Evolutionary conservation across 2,888 invertebrate genomes (phyloP).

Genomic region (Thelaira solivaga): DNA sequence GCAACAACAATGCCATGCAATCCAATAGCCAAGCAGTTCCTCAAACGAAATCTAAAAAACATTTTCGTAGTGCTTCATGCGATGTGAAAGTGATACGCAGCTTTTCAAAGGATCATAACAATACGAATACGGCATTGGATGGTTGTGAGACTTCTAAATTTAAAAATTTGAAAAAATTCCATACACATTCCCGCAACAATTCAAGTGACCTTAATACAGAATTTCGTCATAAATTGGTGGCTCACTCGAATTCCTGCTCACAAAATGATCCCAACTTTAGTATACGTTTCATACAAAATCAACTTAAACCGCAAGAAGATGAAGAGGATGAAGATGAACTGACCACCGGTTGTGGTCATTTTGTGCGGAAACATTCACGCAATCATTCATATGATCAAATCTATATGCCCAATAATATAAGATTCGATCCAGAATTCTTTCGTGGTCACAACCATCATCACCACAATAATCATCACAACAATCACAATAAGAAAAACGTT

Average conservation of each 20-base stretch:
- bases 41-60: constrained; percentile 76
- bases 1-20: constrained; percentile 69
- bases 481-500: constrained; percentile 73
- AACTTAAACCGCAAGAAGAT: constrained; percentile 71
- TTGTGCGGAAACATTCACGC: constrained; percentile 76
- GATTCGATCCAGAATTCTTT: constrained; percentile 76
- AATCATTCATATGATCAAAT: constrained; percentile 78
- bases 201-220: constrained; percentile 76
- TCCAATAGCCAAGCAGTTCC: constrained; percentile 68
- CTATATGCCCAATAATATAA: constrained; percentile 77
- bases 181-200: constrained; percentile 77
- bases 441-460: constrained; percentile 69
- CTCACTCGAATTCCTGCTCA: constrained; percentile 73
- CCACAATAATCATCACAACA: constrained; percentile 63
- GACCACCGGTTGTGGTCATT: constrained; percentile 74
- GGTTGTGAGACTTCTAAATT: constrained; percentile 69
- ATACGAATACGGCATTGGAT: constrained; percentile 62
- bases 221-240: constrained; percentile 70
- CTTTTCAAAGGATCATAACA: constrained; percentile 75
- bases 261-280: constrained; percentile 73
- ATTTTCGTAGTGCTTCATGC: constrained; percentile 77
- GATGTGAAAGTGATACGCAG: constrained; percentile 77
- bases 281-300: constrained; percentile 77
- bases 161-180: constrained; percentile 74
- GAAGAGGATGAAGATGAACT: constrained; percentile 74